These are phyloP conservation scores for Fringilla coelebs DNA, from an alignment of 2,797 vertebrate genomes.

Conservation along the genomic window DNA sequence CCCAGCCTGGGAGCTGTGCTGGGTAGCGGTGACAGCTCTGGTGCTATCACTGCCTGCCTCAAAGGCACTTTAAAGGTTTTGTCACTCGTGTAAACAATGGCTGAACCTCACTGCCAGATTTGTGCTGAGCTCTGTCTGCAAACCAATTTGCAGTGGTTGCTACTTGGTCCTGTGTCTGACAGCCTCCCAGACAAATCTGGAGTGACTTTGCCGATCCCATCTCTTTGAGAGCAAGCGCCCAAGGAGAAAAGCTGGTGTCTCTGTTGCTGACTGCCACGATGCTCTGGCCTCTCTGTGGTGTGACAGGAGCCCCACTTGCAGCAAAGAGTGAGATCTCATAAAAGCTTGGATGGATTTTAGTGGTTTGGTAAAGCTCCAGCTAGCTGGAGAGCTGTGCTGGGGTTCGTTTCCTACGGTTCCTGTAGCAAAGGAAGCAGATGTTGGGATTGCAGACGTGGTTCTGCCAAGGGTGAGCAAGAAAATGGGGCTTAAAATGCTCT, in stretches of 20 bases:
- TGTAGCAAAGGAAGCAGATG: background rate
- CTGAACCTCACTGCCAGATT: background rate
- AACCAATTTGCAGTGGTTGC: background rate
- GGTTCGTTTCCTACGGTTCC: accelerated
- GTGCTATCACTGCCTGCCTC: background rate
- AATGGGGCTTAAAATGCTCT: background rate
- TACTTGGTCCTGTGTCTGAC: background rate
- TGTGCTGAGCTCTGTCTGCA: background rate
- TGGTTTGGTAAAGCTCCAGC: background rate
- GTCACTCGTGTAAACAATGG: background rate
- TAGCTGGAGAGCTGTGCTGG: background rate
- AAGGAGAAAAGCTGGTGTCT: background rate
- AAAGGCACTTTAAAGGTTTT: background rate
- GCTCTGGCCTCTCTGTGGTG: background rate
- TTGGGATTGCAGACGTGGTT: background rate
- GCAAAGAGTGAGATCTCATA: background rate
- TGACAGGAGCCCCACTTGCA: background rate
- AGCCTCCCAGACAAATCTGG: background rate
- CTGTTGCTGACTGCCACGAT: accelerated
- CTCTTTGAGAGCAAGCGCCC: background rate
- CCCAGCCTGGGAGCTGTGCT: background rate
- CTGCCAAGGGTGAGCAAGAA: background rate
- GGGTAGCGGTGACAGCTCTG: background rate
- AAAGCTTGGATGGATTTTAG: background rate
- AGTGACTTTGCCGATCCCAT: background rate